These are phyloP conservation scores for Embiotoca jacksoni DNA, from an alignment of 2,113 vertebrate species.

Conservation along the genomic window DNA sequence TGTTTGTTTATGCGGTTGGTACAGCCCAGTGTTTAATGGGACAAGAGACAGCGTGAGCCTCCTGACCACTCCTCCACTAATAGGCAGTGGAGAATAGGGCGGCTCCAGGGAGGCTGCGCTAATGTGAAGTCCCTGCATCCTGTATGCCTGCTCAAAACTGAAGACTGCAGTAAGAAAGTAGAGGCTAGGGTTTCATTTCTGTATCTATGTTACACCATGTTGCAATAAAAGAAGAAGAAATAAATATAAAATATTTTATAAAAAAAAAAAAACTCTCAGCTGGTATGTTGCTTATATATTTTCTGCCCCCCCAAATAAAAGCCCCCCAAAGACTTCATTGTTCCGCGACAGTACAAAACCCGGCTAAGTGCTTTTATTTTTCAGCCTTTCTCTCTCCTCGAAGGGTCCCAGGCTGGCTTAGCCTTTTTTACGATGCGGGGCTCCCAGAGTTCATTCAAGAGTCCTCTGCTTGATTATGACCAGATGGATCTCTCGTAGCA, in stretches of 20 bases:
- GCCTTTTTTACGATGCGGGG: slow-evolving; percentile 10
- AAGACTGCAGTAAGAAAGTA: not conserved
- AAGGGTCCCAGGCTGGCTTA: slow-evolving; percentile 1
- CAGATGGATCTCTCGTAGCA: slow-evolving; percentile 52
- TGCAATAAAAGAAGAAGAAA: not conserved
- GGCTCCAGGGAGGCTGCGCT: slow-evolving; percentile 24
- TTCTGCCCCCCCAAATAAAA: slow-evolving; percentile 21
- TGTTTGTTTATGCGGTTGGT: slow-evolving; percentile 29
- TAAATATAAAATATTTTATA: not conserved
- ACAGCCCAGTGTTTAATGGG: slow-evolving; percentile 26
- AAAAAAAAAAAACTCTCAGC: not conserved
- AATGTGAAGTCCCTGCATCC: not conserved
- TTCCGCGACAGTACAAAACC: not conserved
- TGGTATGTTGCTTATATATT: not conserved
- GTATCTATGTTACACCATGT: not conserved
- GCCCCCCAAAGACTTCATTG: not conserved
- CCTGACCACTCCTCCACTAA: slow-evolving; percentile 25
- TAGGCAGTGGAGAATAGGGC: slow-evolving; percentile 25
- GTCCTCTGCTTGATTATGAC: slow-evolving; percentile 29
- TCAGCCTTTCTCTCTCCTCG: not conserved
- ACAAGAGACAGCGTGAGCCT: slow-evolving; percentile 21
- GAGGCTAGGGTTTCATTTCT: not conserved
- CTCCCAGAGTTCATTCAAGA: slow-evolving; percentile 30
- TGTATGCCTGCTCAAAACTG: not conserved
- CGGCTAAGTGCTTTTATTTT: slow-evolving; percentile 12